Evolutionary conservation across 2,888 invertebrate genomes (phyloP).

Genomic region (Caenorhabditis angaria): DNA sequence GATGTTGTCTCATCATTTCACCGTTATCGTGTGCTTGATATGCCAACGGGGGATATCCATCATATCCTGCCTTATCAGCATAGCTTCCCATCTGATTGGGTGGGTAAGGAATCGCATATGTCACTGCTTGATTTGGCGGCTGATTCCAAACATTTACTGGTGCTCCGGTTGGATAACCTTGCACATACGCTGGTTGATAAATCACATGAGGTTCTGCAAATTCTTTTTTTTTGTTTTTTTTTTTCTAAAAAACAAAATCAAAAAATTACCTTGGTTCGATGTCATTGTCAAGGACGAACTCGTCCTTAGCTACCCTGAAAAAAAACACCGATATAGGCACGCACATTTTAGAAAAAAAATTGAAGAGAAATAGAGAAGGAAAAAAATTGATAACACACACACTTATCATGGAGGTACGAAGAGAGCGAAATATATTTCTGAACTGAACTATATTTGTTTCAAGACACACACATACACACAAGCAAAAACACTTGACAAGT

Average conservation of each 20-base stretch:
- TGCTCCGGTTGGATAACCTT: neutral
- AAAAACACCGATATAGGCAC: neutral
- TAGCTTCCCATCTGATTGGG: neutral
- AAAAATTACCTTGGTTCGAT: slow-evolving; percentile 12
- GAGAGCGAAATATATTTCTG: neutral
- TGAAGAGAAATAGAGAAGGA: neutral
- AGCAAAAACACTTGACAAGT: neutral
- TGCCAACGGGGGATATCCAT: slow-evolving; percentile 8
- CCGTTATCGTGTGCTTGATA: neutral
- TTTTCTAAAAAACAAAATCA: neutral
- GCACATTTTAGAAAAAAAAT: neutral
- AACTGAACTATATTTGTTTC: slow-evolving; percentile 4
- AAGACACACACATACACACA: neutral
- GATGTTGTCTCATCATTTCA: slow-evolving; percentile 4
- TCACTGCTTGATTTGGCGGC: neutral
- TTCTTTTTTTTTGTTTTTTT: neutral
- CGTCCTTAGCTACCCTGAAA: slow-evolving; percentile 8
- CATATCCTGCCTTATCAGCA: slow-evolving; percentile 9
- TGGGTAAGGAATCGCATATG: slow-evolving; percentile 7
- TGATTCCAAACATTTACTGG: slow-evolving; percentile 13
- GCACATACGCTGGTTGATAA: slow-evolving; percentile 10
- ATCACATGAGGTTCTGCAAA: slow-evolving; percentile 7
- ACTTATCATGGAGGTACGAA: slow-evolving; percentile 1
- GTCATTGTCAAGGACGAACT: slow-evolving; percentile 8
- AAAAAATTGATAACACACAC: neutral